Evolutionary conservation across 2,797 vertebrate genomes (phyloP).

Genomic region (Hydrocynus forskahlii): DNA sequence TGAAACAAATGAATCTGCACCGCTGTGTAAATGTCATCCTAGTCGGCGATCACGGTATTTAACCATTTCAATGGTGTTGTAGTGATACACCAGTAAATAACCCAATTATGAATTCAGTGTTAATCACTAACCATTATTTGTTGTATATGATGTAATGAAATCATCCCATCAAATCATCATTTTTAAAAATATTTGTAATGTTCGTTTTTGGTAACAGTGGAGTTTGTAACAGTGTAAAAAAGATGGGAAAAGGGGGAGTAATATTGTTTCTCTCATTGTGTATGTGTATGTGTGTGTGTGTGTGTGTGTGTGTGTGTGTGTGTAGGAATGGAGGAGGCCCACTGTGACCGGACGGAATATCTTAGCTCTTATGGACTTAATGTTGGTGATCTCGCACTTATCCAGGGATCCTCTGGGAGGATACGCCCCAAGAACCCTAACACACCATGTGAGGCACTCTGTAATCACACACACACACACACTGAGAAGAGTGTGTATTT

Average conservation of each 20-base stretch:
- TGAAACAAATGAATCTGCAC: slow-evolving; percentile 95
- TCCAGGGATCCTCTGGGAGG: slow-evolving; percentile 91
- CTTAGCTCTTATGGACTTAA: slow-evolving; percentile 89
- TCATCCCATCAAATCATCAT: too few relatives aligned
- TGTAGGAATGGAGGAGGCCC: slow-evolving; percentile 95
- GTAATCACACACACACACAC: neutral
- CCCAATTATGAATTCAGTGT: too few relatives aligned
- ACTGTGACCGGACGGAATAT: slow-evolving; percentile 93
- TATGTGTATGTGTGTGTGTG: neutral
- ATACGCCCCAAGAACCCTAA: slow-evolving; percentile 86
- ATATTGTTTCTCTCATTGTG: neutral
- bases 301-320: neutral
- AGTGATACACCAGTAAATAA: too few relatives aligned
- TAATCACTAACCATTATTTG: too few relatives aligned
- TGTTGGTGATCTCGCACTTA: slow-evolving; percentile 88
- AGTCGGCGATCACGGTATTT: slow-evolving; percentile 93
- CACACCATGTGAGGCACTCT: slow-evolving; percentile 81
- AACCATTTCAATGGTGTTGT: neutral
- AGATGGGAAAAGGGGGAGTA: too few relatives aligned
- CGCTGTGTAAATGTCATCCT: slow-evolving; percentile 95
- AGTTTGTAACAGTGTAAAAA: neutral
- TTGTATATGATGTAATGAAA: too few relatives aligned
- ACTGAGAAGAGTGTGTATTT: neutral
- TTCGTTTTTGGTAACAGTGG: neutral
- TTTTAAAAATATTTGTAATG: neutral